Percentiles rank a stretch among this genome's conserved stretches.
Conservation (phyloP, 2,888 invertebrate genomes). For the Ryuthela nishihirai region DNA sequence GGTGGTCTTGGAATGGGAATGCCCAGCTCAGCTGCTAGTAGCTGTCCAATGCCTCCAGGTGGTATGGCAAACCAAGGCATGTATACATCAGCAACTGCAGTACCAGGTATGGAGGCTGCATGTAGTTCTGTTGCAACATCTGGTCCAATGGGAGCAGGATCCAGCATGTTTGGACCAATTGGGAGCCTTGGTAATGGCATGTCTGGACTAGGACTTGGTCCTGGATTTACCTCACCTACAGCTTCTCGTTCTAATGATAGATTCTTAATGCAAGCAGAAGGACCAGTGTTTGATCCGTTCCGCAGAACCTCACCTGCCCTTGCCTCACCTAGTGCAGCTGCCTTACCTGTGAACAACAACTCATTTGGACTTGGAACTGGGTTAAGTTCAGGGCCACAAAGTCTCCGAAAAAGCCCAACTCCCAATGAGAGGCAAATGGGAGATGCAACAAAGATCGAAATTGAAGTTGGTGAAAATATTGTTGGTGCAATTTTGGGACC, state of each 20-base stretch:
- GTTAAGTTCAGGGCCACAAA: constrained; percentile 47
- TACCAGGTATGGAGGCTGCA: constrained; percentile 24
- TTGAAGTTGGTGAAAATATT: constrained; percentile 87
- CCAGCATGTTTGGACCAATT: constrained; percentile 47
- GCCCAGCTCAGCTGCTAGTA: constrained; percentile 23
- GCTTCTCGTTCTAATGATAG: constrained; percentile 38
- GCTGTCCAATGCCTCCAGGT: constrained; percentile 25
- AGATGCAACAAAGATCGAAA: constrained; percentile 63
- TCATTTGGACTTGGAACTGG: constrained; percentile 77
- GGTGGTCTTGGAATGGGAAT: constrained; percentile 29
- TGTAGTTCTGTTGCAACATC: constrained; percentile 26
- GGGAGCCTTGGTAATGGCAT: constrained; percentile 42
- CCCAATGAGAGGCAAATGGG: constrained; percentile 43
- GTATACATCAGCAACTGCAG: constrained; percentile 25
- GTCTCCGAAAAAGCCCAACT: constrained; percentile 46
- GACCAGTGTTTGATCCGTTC: constrained; percentile 42
- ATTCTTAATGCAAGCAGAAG: constrained; percentile 39
- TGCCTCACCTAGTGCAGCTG: constrained; percentile 51
- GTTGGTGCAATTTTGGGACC: constrained; percentile 97
- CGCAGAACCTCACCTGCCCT: constrained; percentile 44
- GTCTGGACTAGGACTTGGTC: constrained; percentile 28
- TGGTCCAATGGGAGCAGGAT: constrained; percentile 34
- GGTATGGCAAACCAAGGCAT: constrained; percentile 30
- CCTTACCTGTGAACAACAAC: constrained; percentile 61
- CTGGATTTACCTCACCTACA: constrained; percentile 40